phyloP scores from a whole-genome alignment of 2,797 vertebrate genomes.

The Rachycentron canadum region DNA sequence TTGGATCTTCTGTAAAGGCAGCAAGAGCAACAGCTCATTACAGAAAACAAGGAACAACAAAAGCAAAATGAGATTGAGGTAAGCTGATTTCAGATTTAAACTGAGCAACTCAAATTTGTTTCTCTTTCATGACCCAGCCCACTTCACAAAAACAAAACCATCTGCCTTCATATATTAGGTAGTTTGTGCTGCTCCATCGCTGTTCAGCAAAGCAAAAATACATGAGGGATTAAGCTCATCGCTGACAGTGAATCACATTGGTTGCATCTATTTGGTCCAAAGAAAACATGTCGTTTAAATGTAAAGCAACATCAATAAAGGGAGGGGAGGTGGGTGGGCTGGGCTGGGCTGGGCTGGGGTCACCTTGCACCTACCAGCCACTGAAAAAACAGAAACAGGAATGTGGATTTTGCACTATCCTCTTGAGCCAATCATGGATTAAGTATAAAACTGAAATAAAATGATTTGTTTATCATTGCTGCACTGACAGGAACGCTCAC shows the following conservation, averaged over 20 bases:
- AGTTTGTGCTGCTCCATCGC: background rate
- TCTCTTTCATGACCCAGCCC: conserved; percentile 49
- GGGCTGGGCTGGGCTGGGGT: too few species aligned
- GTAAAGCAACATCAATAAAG: background rate
- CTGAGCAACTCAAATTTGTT: conserved; percentile 76
- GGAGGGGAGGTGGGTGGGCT: background rate
- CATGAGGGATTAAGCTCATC: background rate
- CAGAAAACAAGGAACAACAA: conserved; percentile 67
- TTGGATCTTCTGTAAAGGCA: conserved; percentile 48
- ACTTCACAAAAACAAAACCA: conserved; percentile 77
- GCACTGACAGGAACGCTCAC: background rate
- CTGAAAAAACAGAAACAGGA: background rate
- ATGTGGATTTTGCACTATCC: background rate
- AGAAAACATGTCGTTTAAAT: background rate
- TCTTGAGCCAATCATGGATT: background rate
- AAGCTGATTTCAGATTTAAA: conserved; percentile 86
- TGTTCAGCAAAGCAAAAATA: background rate
- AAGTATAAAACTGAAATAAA: background rate
- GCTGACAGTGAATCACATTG: background rate
- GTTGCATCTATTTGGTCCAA: background rate
- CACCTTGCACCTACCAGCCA: background rate
- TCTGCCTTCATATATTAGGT: conserved; percentile 67
- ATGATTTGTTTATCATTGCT: background rate
- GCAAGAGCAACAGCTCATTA: conserved; percentile 68
- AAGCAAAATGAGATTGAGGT: conserved; percentile 81